A percentile compares a stretch with the other conserved stretches of the same genome.
These are phyloP conservation scores for Cephalopterus ornatus DNA, from an alignment of 2,113 vertebrate species.

Conservation along the genomic window DNA sequence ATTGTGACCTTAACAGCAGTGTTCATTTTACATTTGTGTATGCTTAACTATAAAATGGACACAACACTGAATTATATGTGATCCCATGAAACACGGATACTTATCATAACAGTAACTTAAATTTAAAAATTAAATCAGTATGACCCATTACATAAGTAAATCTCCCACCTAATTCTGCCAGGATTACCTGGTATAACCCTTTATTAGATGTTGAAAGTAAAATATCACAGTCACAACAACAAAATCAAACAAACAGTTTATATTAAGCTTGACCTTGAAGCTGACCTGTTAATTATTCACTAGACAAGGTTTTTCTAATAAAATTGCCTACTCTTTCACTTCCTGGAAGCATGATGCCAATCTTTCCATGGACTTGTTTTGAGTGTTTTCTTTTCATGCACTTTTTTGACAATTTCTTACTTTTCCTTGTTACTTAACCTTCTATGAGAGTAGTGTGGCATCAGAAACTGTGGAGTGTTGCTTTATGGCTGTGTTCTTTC, in stretches of 20 bases:
- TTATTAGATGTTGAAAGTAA: neutral
- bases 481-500: neutral
- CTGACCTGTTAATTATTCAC: constrained; percentile 46
- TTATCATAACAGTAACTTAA: neutral
- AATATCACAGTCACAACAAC: neutral
- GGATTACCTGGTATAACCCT: neutral
- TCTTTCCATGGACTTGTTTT: neutral
- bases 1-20: neutral
- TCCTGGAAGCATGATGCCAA: neutral
- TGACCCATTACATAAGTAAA: neutral
- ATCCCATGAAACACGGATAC: neutral
- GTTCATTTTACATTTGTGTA: neutral
- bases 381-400: neutral
- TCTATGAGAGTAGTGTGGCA: neutral
- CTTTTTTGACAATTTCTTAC: neutral
- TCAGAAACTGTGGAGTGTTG: neutral
- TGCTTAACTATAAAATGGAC: neutral
- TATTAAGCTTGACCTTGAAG: neutral
- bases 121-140: neutral
- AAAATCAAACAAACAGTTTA: neutral
- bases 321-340: neutral
- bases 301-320: neutral
- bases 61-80: neutral
- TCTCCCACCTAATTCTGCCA: neutral
- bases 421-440: neutral